Conservation (phyloP, 2,113 vertebrate species). For the Crotalus viridis region DNA sequence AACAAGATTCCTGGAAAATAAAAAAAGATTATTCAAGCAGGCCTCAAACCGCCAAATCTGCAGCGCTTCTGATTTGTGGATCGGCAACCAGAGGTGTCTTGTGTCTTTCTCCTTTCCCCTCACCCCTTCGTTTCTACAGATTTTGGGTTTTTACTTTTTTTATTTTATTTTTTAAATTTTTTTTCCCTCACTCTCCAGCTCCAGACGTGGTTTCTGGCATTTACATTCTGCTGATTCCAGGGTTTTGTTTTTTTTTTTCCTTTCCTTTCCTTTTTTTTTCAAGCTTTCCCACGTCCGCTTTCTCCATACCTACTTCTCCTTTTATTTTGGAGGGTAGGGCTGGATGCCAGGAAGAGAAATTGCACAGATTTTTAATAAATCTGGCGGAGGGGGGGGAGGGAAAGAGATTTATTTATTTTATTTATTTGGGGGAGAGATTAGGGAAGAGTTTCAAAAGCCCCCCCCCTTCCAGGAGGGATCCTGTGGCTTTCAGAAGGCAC, state of each 20-base stretch:
- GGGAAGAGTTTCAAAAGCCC: not conserved
- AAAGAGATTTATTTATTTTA: not conserved
- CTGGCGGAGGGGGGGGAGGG: not conserved
- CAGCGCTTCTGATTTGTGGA: not conserved
- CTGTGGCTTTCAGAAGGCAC: not conserved
- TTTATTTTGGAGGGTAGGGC: not conserved
- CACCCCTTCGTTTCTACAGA: not conserved
- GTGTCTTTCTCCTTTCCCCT: not conserved
- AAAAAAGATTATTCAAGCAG: too few species aligned
- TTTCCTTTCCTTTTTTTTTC: not conserved
- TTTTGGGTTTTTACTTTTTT: not conserved
- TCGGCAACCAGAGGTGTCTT: not conserved
- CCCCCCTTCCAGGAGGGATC: not conserved
- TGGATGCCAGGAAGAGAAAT: not conserved
- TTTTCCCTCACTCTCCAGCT: not conserved
- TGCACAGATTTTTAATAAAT: not conserved
- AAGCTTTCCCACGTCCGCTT: constrained; percentile 44
- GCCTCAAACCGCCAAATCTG: too few species aligned
- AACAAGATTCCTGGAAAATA: not conserved
- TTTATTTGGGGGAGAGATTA: too few species aligned
- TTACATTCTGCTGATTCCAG: constrained; percentile 31
- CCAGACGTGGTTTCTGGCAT: constrained; percentile 7
- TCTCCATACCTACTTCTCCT: not conserved
- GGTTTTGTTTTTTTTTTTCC: constrained; percentile 13
- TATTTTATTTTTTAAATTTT: too few species aligned